A percentile compares a stretch with the other conserved stretches of the same genome.
phyloP scores from a whole-genome alignment of 2,888 invertebrate species.

The Enchytraeus crypticus region DNA sequence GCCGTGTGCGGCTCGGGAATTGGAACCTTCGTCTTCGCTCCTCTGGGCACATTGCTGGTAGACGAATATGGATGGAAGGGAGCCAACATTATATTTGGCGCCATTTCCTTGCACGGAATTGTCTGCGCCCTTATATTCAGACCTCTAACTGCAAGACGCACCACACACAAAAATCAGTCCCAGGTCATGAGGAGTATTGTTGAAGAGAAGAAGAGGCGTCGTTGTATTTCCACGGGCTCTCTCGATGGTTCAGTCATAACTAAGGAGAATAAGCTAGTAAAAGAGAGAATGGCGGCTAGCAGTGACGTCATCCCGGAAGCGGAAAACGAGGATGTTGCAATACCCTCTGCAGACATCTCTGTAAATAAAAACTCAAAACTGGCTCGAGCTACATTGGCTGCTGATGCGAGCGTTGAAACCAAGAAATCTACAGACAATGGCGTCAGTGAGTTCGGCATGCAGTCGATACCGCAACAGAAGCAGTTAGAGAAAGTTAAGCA shows the following conservation, averaged over 20 bases:
- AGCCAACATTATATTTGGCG: conserved; percentile 70
- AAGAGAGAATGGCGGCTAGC: conserved; percentile 4
- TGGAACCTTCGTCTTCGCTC: conserved; percentile 66
- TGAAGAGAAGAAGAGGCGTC: conserved; percentile 44
- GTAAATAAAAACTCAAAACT: too few species aligned
- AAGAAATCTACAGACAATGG: too few species aligned
- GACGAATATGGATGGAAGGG: conserved; percentile 63
- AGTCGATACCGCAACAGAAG: too few species aligned
- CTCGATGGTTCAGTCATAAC: conserved; percentile 47
- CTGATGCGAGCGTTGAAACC: too few species aligned
- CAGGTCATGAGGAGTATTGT: conserved; percentile 46
- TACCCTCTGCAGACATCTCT: background rate
- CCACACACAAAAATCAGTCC: conserved; percentile 43
- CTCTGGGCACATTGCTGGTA: conserved; percentile 63
- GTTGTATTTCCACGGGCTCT: conserved; percentile 46
- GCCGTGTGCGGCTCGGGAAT: conserved; percentile 92
- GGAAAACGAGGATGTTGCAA: background rate
- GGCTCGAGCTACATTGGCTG: too few species aligned
- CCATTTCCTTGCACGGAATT: conserved; percentile 65
- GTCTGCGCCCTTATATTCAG: conserved; percentile 72
- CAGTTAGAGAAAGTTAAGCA: too few species aligned
- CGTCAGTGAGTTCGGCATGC: too few species aligned
- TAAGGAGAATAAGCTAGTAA: conserved; percentile 40
- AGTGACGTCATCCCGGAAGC: background rate
- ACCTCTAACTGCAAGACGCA: conserved; percentile 58